phyloP scores from a whole-genome alignment of 2,113 vertebrate species.

The Calypte anna region DNA sequence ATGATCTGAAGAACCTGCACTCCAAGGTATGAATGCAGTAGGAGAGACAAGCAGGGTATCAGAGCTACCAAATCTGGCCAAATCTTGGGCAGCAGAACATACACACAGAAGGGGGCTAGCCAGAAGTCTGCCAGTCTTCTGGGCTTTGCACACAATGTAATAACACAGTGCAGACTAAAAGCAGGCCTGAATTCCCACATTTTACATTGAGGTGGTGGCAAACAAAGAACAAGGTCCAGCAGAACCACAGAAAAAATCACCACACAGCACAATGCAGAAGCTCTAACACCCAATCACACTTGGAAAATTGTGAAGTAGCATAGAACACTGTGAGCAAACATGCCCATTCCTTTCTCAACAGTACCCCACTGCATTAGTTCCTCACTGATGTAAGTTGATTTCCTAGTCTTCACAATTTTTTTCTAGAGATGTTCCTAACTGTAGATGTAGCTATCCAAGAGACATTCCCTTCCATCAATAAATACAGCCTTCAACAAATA shows the following conservation, averaged over 20 bases:
- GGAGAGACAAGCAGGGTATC: neutral
- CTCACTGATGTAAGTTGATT: neutral
- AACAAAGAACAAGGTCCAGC: neutral
- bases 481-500: neutral
- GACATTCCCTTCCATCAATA: neutral
- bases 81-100: neutral
- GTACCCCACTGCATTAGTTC: neutral
- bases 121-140: neutral
- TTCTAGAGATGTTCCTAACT: neutral
- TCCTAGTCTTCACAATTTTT: neutral
- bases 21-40: neutral
- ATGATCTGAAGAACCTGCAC: neutral
- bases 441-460: neutral
- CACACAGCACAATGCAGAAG: neutral
- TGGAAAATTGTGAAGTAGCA: neutral
- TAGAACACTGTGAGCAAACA: neutral
- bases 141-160: neutral
- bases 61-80: neutral
- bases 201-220: neutral
- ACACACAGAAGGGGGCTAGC: neutral
- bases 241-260: neutral
- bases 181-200: neutral
- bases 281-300: neutral
- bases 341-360: neutral
- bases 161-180: neutral